phyloP scores from a whole-genome alignment of 2,113 vertebrate genomes.

The Pyrgilauda ruficollis region DNA sequence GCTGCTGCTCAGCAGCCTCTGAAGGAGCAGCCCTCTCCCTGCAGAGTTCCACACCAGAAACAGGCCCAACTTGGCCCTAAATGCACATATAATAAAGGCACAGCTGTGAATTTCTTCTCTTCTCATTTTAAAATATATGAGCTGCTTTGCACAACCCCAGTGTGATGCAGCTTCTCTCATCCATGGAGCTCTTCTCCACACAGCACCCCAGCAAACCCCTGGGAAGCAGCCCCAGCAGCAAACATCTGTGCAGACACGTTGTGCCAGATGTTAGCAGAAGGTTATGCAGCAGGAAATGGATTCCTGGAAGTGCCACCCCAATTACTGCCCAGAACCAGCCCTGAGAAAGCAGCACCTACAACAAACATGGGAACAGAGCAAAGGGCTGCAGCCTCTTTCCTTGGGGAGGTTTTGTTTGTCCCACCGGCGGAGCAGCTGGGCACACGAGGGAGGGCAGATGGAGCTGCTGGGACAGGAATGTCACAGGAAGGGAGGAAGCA shows the following conservation, averaged over 20 bases:
- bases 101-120: slow-evolving; percentile 40
- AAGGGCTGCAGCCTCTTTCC: neutral
- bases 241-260: neutral
- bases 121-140: neutral
- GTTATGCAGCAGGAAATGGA: neutral
- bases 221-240: neutral
- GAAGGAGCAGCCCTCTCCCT: neutral
- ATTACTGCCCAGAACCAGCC: neutral
- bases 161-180: slow-evolving; percentile 7
- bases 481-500: neutral
- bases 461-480: neutral
- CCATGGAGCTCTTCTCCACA: neutral
- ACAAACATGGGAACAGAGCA: neutral
- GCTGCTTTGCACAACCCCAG: neutral
- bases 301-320: slow-evolving; percentile 11
- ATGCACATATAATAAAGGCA: neutral
- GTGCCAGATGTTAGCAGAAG: slow-evolving; percentile 28
- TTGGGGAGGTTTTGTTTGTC: neutral
- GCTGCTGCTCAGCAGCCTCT: slow-evolving; percentile 4
- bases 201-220: neutral
- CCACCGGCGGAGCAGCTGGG: neutral
- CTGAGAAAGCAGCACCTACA: neutral
- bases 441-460: neutral
- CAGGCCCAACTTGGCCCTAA: neutral
- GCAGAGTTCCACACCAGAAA: neutral